Percentiles rank a stretch among this genome's conserved stretches.
phyloP scores from a whole-genome alignment of 2,888 invertebrate species.

The Eilema sororculum region DNA sequence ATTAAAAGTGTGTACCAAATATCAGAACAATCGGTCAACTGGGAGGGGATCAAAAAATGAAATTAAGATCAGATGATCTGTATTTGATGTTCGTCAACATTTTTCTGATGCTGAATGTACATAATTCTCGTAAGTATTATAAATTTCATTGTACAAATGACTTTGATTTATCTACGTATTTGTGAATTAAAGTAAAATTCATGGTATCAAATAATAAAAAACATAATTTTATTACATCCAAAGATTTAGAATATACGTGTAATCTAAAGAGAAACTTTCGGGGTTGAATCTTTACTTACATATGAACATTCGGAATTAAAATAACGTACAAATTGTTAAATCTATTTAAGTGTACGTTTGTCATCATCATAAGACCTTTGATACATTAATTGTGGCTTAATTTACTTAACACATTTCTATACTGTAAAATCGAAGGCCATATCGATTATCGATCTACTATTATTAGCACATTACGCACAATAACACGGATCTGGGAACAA shows the following conservation, averaged over 20 bases:
- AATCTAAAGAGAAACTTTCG: slow-evolving; percentile 65
- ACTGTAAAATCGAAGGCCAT: slow-evolving; percentile 72
- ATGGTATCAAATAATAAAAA: slow-evolving; percentile 33
- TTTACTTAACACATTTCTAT: slow-evolving; percentile 69
- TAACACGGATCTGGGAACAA: slow-evolving; percentile 37
- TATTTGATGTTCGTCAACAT: too few species aligned
- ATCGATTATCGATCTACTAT: slow-evolving; percentile 60
- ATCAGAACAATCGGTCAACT: too few species aligned
- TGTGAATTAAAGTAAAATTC: slow-evolving; percentile 26
- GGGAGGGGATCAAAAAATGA: too few species aligned
- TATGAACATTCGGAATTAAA: slow-evolving; percentile 57
- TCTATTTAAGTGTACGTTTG: slow-evolving; percentile 63
- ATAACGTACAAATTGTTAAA: slow-evolving; percentile 68
- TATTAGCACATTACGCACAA: slow-evolving; percentile 42
- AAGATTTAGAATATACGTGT: slow-evolving; percentile 34
- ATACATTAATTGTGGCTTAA: slow-evolving; percentile 71
- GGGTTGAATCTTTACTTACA: slow-evolving; percentile 60
- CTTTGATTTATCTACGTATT: slow-evolving; percentile 51
- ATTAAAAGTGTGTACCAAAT: too few species aligned
- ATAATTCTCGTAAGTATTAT: too few species aligned
- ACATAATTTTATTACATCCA: slow-evolving; percentile 25
- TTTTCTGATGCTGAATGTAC: too few species aligned
- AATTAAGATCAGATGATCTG: too few species aligned
- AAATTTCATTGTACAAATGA: slow-evolving; percentile 20
- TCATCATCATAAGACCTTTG: slow-evolving; percentile 76